These are phyloP conservation scores for Aegotheles bennettii DNA, from an alignment of 2,113 vertebrate genomes.

Conservation along the genomic window DNA sequence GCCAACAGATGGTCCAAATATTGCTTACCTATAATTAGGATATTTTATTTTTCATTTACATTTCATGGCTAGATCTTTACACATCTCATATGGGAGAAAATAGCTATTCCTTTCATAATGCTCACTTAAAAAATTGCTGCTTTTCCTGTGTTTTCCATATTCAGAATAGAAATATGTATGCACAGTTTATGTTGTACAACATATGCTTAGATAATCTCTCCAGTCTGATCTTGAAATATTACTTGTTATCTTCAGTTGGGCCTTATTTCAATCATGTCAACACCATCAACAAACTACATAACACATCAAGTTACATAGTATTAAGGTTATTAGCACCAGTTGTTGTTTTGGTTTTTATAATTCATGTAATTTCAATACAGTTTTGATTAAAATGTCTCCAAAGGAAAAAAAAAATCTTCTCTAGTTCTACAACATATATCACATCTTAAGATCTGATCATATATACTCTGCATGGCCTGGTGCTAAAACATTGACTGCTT, in stretches of 20 bases:
- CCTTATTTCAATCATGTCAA: constrained; percentile 24
- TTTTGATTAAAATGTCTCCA: constrained; percentile 20
- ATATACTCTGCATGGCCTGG: neutral
- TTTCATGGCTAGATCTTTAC: neutral
- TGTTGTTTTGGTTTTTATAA: neutral
- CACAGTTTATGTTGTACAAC: neutral
- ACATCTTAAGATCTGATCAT: neutral
- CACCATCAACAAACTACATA: constrained; percentile 13
- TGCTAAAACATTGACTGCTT: constrained; percentile 18
- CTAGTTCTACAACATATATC: neutral
- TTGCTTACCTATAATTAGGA: neutral
- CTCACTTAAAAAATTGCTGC: neutral
- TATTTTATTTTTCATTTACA: neutral
- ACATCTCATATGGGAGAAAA: neutral
- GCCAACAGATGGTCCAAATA: neutral
- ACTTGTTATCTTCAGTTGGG: neutral
- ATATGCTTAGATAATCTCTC: constrained; percentile 28
- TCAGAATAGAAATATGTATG: neutral
- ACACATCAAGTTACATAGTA: neutral
- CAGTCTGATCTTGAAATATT: constrained; percentile 26
- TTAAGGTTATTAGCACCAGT: constrained; percentile 54
- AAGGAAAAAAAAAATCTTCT: neutral
- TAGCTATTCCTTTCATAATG: neutral
- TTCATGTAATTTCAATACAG: neutral
- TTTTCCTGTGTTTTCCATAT: neutral